Evolutionary conservation across 2,113 vertebrate species (phyloP).

Genomic region (Porphyrio hochstetteri): DNA sequence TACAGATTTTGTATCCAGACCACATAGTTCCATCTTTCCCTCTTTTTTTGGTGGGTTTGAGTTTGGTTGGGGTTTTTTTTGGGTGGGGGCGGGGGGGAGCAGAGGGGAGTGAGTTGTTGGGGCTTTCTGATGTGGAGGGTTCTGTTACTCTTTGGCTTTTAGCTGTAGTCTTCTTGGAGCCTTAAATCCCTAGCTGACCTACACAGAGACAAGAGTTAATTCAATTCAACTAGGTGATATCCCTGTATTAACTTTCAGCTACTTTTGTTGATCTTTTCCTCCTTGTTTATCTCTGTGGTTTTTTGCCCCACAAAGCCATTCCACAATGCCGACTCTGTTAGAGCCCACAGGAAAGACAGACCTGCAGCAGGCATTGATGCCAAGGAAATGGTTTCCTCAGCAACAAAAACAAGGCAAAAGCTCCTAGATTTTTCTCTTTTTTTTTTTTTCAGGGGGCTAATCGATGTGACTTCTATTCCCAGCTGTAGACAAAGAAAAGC

Average conservation of each 20-base stretch:
- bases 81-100: rapidly evolving
- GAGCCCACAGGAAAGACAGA: slow-evolving; percentile 18
- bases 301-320: neutral
- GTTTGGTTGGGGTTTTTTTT: neutral
- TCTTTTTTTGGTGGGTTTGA: no score
- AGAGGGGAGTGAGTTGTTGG: neutral
- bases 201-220: slow-evolving; percentile 40
- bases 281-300: slow-evolving; percentile 49
- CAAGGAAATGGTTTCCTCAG: slow-evolving; percentile 69
- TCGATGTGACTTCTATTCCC: slow-evolving; percentile 46
- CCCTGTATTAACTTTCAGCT: slow-evolving; percentile 47
- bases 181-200: slow-evolving; percentile 5
- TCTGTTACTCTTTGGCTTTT: neutral
- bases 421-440: slow-evolving; percentile 32
- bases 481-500: neutral
- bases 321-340: slow-evolving; percentile 69
- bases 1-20: neutral
- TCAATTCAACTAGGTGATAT: slow-evolving; percentile 46
- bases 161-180: neutral
- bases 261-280: slow-evolving; percentile 47
- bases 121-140: neutral
- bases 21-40: neutral
- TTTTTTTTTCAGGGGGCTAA: neutral
- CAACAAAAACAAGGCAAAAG: slow-evolving; percentile 67
- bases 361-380: slow-evolving; percentile 52